phyloP scores from a whole-genome alignment of 2,888 invertebrate genomes.

The Saturnia japonica region DNA sequence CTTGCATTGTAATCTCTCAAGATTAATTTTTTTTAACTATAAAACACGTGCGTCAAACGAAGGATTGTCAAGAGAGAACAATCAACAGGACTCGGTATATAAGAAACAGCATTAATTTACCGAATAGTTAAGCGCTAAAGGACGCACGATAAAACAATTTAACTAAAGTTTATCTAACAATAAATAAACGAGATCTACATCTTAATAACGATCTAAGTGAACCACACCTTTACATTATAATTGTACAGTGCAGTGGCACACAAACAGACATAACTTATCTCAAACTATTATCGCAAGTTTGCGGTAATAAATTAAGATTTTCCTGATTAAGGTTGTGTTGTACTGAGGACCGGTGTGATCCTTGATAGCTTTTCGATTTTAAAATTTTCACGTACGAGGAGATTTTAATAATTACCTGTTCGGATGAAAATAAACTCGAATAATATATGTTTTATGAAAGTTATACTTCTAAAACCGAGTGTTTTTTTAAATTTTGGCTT shows the following conservation, averaged over 20 bases:
- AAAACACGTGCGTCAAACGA: not conserved
- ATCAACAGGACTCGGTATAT: not conserved
- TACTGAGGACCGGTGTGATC: not conserved
- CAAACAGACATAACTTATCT: conserved; percentile 32
- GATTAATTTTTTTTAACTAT: too few species aligned
- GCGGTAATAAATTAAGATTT: conserved; percentile 53
- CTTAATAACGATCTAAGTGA: conserved; percentile 14
- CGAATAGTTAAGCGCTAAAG: not conserved
- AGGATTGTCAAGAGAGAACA: not conserved
- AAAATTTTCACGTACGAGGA: too few species aligned
- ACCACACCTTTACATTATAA: conserved; percentile 16
- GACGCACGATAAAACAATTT: conserved; percentile 16
- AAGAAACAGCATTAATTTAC: conserved; percentile 3
- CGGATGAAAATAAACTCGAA: too few species aligned
- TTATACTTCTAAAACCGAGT: too few species aligned
- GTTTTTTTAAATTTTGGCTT: too few species aligned
- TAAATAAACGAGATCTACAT: conserved; percentile 15
- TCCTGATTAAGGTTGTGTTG: not conserved
- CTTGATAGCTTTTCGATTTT: not conserved
- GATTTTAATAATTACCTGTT: not conserved
- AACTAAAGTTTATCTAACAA: conserved; percentile 14
- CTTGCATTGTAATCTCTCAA: too few species aligned
- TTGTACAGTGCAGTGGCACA: conserved; percentile 13
- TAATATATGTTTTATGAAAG: too few species aligned
- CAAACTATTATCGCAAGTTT: conserved; percentile 38